phyloP scores from a whole-genome alignment of 1,140 invertebrate genomes.

The Lucilia sericata region DNA sequence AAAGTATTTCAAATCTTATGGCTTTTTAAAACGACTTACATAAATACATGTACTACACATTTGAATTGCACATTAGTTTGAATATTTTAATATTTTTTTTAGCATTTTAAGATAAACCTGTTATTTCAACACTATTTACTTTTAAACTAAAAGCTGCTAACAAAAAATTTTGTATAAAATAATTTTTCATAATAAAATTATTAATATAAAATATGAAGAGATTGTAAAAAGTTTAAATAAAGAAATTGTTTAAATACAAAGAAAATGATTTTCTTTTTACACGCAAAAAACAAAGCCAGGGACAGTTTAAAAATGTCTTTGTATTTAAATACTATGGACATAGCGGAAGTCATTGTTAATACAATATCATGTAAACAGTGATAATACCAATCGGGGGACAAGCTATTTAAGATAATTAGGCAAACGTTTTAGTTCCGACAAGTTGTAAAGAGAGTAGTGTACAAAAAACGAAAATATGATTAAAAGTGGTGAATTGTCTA shows the following conservation, averaged over 20 bases:
- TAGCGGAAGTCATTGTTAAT: too few species aligned
- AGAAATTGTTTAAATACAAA: neutral
- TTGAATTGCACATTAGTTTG: neutral
- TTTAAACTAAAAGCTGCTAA: neutral
- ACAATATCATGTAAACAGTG: too few species aligned
- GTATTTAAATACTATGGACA: too few species aligned
- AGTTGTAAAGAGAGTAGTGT: too few species aligned
- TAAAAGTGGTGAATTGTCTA: too few species aligned
- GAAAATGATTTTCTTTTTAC: neutral
- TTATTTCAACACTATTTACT: conserved; percentile 40
- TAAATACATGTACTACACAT: neutral
- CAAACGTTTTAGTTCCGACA: too few species aligned
- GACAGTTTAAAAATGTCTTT: too few species aligned
- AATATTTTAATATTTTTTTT: neutral
- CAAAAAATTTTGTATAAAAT: neutral
- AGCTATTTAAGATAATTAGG: too few species aligned
- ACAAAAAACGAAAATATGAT: too few species aligned
- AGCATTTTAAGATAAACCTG: conserved; percentile 36
- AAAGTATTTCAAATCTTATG: too few species aligned
- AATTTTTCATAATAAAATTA: conserved; percentile 12
- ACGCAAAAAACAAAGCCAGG: neutral
- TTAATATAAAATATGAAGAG: neutral
- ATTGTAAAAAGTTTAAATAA: neutral
- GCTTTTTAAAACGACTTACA: neutral
- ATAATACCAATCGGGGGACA: too few species aligned